phyloP scores from a whole-genome alignment of 2,113 vertebrate species.

The Calidris pygmaea region DNA sequence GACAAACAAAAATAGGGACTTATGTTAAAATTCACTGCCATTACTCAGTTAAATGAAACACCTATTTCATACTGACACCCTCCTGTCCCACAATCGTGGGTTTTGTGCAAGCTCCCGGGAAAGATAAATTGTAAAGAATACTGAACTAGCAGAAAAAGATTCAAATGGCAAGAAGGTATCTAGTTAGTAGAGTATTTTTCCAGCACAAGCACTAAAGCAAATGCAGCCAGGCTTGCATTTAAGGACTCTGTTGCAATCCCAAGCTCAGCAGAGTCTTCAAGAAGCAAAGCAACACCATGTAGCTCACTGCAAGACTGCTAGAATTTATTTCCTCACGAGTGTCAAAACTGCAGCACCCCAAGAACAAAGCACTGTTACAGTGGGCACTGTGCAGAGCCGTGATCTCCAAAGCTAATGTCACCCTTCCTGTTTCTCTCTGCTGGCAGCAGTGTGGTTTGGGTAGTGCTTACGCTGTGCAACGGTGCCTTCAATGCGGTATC shows the following conservation, averaged over 20 bases:
- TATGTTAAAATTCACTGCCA: not conserved
- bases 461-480: conserved; percentile 90
- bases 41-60: not conserved
- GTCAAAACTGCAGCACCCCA: not conserved
- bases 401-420: not conserved
- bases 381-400: not conserved
- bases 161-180: not conserved
- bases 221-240: not conserved
- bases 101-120: not conserved
- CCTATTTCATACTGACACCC: fast-evolving
- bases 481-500: conserved; percentile 89
- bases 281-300: not conserved
- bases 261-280: not conserved
- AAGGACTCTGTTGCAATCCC: not conserved
- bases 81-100: not conserved
- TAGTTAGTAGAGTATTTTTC: not conserved
- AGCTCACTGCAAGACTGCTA: not conserved
- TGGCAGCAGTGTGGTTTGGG: not conserved
- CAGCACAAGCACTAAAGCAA: not conserved
- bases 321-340: not conserved
- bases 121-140: not conserved
- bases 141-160: not conserved
- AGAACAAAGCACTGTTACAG: not conserved
- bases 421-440: not conserved
- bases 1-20: not conserved